Conservation (phyloP, 2,888 invertebrate genomes). For the Ptycholaimellus sp. region DNA sequence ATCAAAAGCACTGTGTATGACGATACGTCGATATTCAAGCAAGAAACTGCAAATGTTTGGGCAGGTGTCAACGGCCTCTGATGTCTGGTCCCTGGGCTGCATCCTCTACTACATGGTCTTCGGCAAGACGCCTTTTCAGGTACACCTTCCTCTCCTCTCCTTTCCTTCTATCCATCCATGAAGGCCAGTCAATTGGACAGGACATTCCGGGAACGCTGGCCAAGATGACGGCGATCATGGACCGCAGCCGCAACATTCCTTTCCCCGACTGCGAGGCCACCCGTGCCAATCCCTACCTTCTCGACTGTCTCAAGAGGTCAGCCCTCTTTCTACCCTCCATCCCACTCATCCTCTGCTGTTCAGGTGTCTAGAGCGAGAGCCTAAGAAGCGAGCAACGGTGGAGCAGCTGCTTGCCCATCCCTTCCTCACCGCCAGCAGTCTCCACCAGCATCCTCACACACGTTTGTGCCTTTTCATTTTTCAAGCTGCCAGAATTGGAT, state of each 20-base stretch:
- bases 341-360: no score
- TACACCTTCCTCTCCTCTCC: no score
- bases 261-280: no score
- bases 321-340: no score
- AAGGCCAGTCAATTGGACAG: no score
- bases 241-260: constrained; percentile 45
- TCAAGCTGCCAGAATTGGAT: no score
- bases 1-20: no score
- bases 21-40: no score
- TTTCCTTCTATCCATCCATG: no score
- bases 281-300: constrained; percentile 25
- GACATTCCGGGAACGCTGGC: constrained; percentile 36
- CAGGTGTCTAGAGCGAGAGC: constrained; percentile 50
- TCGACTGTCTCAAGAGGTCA: background rate
- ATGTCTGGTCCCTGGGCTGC: constrained; percentile 91
- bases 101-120: constrained; percentile 78
- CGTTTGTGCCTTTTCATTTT: no score
- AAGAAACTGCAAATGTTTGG: no score
- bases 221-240: constrained; percentile 52
- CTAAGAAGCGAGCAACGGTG: constrained; percentile 47
- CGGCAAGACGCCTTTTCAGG: constrained; percentile 68
- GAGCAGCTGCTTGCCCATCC: constrained; percentile 41
- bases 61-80: constrained; percentile 65
- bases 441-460: no score
- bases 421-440: constrained; percentile 28